Base-by-base conservation (phyloP, 1,140 invertebrate species). In the Heliconius himera region DNA sequence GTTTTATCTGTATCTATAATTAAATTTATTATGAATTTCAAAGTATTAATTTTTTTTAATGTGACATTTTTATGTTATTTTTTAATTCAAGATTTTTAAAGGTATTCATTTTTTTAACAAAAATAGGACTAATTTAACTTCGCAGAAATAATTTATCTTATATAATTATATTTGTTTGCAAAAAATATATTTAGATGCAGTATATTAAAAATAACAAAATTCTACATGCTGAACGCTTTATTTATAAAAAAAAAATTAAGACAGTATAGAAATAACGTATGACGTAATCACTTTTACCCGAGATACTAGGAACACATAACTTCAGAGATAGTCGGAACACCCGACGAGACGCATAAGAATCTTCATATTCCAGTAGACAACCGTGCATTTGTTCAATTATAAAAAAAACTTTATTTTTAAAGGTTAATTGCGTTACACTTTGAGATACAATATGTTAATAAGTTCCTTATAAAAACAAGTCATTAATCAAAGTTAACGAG, bases 401-500 rank as follows among this genome's bases (percentile, higher is more conserved):
- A 54, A 76, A 70, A n/a, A 71, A 20, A 49, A 33, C 9, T 38
- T 72, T 72, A 46, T 54, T 76, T 71, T 70, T 36, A 66, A 75
- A 71, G 46, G 82, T 88, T 91, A 89, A 90, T 90, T 91, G 84
- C 78, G 85, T 85, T 86, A 88, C 72, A 78, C 70, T 74, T 60
- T 82, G 73, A 70, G 75, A 80, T 75, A 79, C n/a, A 16, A 54
- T 72, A 72, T 66, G 60, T 74, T 74, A 79, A 74, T 77, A 77
- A 74, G 56, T 77, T 74, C 54, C 46, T 29, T 73, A 84, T 86
- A 87, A 89, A 90, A 91, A 91, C 88, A 81, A 80, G 80, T 78
- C 87, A 92, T 93, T 93, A 90, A 92, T 93, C 92, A 93, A 86
- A 87, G 77, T 75, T 87, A 92, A 92, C 90, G 87, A 86, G 89